These are phyloP conservation scores for Morus bassanus DNA, from an alignment of 2,797 vertebrate species.

Conservation along the genomic window DNA sequence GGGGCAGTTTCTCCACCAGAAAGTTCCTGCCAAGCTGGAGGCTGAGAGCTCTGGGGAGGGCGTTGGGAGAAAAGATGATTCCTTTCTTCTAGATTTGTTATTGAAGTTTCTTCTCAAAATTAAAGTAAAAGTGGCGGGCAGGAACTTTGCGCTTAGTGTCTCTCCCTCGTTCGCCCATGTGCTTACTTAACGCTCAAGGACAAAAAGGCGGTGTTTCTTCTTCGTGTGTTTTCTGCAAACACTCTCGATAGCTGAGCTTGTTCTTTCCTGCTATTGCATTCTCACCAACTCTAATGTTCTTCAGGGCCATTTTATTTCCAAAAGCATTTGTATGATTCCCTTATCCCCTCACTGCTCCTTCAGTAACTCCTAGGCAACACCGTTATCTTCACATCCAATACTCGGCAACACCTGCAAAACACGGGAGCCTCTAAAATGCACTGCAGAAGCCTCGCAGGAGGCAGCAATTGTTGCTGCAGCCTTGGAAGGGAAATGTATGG, in stretches of 20 bases:
- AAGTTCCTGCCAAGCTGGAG: neutral
- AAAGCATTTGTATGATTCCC: neutral
- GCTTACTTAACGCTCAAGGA: neutral
- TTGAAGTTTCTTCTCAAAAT: neutral
- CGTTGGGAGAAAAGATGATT: neutral
- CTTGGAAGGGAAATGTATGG: neutral
- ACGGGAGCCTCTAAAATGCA: neutral
- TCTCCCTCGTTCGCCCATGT: neutral
- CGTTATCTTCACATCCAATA: neutral
- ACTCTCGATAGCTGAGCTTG: neutral
- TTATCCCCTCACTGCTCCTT: neutral
- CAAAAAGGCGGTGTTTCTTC: rapidly evolving
- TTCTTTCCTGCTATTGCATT: neutral
- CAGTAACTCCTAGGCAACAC: neutral
- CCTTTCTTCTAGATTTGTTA: neutral
- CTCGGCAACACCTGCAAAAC: neutral
- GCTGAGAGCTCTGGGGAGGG: neutral
- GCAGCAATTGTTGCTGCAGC: neutral
- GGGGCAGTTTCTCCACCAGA: neutral
- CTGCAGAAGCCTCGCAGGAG: neutral
- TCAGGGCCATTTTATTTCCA: neutral
- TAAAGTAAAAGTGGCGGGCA: neutral
- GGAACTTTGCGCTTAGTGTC: neutral
- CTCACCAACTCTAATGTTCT: neutral
- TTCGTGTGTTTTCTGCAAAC: neutral